phyloP scores from a whole-genome alignment of 1,140 invertebrate genomes.

The Sycophila sp. region DNA sequence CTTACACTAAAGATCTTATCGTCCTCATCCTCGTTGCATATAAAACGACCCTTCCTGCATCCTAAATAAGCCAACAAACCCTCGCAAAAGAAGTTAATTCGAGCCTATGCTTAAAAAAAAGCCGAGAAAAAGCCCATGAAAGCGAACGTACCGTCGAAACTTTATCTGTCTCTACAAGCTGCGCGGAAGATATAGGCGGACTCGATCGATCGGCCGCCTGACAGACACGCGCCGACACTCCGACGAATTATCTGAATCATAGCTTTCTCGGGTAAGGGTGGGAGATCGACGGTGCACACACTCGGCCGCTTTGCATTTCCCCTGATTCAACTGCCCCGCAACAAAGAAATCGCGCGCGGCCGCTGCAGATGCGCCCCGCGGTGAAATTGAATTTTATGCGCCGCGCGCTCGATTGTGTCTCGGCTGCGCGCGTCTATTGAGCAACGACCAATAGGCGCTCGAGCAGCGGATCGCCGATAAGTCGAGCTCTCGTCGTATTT shows the following conservation, averaged over 20 bases:
- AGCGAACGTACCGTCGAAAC: neutral
- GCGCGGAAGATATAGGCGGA: too few species aligned
- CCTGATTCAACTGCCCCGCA: neutral
- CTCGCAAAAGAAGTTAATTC: too few species aligned
- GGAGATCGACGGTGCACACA: neutral
- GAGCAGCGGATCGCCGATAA: conserved; percentile 2
- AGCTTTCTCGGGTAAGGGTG: neutral
- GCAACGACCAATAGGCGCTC: neutral
- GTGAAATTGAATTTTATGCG: conserved; percentile 4
- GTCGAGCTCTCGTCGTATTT: conserved; percentile 10
- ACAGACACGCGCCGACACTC: too few species aligned
- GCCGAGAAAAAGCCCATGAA: neutral
- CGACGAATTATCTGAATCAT: conserved; percentile 11
- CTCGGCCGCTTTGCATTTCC: conserved; percentile 2
- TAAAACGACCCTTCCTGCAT: too few species aligned
- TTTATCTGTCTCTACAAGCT: too few species aligned
- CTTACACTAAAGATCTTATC: too few species aligned
- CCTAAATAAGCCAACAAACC: too few species aligned
- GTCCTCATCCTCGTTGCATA: too few species aligned
- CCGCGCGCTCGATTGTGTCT: neutral
- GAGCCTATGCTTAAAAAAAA: conserved; percentile 16
- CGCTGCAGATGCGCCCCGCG: neutral
- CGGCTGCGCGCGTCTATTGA: neutral
- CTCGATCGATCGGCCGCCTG: neutral
- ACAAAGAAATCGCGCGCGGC: conserved; percentile 17